Evolutionary conservation across 2,797 vertebrate genomes (phyloP), one percentile per base, ranked within the genome.

Genomic region (Falco concolor): DNA sequence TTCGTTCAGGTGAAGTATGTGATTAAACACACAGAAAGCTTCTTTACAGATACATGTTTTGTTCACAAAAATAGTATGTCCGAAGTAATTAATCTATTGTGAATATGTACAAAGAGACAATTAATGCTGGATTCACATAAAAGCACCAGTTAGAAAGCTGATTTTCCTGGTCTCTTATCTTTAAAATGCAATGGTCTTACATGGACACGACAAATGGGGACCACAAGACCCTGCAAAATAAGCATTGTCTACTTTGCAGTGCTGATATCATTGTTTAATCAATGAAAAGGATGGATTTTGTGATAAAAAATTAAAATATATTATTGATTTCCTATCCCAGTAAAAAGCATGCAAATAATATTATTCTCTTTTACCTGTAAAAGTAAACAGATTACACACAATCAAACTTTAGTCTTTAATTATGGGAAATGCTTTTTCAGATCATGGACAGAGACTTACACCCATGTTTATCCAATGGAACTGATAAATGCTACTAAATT

Each of bases 101-200:
- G 81, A 93, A 85, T 84, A 74, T 27, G 8, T 75, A 79, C 74
- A 94, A 91, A 95, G 87, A 61, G 45, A 87, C 13, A 72, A 95
- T 86, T 84, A 93, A 57, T 78, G 49, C n/a, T 70, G 84, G 42
- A 80, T 94, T 90, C 74, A 59, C 44, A 70, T 93, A 59, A 94
- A 94, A 77, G 49, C 49, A 84, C 21, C 52, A 56, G 32, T 80
- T 75, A 81, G 52, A 88, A 96, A 88, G 49, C 61, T 90, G 79
- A 72, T 95, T 93, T 91, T 91, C 45, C 60, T 91, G 11, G 57
- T 84, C 15, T 68, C 81, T 94, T 96, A 94, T 96, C 95, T 97
- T 89, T 86, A 67, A 82, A 94, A 93, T 95, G 72, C 93, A 96
- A 23, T 63, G 65, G 68, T 84, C 45, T 52, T 85, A 36, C 2